Conservation (phyloP, 2,888 invertebrate species). For the Ophraella communa region DNA sequence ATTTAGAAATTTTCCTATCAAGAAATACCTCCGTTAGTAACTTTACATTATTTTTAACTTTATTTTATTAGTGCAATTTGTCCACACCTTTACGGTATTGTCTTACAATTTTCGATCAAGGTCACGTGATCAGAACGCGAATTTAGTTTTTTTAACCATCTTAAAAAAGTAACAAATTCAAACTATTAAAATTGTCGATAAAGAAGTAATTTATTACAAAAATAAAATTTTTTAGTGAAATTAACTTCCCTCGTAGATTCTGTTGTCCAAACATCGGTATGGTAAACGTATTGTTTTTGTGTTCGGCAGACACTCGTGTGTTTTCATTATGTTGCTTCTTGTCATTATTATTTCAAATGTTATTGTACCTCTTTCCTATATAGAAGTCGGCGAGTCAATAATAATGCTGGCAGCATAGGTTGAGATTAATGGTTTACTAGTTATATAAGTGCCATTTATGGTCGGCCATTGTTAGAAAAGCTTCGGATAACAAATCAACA, state of each 20-base stretch:
- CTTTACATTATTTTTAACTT: no score
- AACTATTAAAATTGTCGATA: no score
- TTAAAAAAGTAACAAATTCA: no score
- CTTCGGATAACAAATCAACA: conserved; percentile 5
- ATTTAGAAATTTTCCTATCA: no score
- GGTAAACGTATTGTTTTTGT: neutral
- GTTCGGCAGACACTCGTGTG: neutral
- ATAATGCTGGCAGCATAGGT: conserved; percentile 6
- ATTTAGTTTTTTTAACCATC: no score
- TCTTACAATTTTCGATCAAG: no score
- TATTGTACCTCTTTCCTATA: neutral
- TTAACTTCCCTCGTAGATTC: conserved; percentile 38
- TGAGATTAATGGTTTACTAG: conserved; percentile 12
- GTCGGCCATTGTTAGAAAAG: conserved; percentile 6
- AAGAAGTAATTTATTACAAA: neutral
- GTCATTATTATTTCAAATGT: conserved; percentile 1
- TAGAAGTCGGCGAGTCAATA: neutral
- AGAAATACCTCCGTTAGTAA: no score
- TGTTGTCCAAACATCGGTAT: neutral
- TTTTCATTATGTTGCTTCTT: conserved; percentile 1
- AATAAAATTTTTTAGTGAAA: neutral
- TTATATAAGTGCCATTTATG: conserved; percentile 16
- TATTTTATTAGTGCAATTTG: no score
- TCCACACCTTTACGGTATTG: no score
- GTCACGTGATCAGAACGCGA: no score